Percentiles rank a stretch among this genome's conserved stretches.
Conservation (phyloP, 2,113 vertebrate genomes). For the Sminthopsis crassicaudata region DNA sequence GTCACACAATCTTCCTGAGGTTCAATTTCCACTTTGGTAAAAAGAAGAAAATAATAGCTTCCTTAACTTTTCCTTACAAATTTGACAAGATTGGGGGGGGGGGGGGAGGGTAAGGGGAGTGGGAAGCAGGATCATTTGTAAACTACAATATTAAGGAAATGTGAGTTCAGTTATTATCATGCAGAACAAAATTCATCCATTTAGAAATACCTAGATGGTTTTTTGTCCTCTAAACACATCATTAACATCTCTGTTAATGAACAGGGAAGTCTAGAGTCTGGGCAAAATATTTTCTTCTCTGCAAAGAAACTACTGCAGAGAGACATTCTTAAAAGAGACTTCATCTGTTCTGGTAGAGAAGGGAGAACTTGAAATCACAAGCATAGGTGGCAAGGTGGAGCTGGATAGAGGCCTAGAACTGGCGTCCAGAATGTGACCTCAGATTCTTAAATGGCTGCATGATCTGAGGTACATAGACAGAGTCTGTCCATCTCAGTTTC, state of each 20-base stretch:
- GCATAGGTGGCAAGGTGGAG: background rate
- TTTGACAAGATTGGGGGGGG: background rate
- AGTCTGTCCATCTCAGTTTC: background rate
- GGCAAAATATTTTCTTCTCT: background rate
- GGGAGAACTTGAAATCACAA: slow-evolving; percentile 12
- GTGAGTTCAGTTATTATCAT: background rate
- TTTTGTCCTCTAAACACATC: slow-evolving; percentile 40
- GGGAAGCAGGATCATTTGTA: background rate
- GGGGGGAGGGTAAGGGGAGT: background rate
- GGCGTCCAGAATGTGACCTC: background rate
- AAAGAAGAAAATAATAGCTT: background rate
- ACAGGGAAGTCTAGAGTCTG: slow-evolving; percentile 9
- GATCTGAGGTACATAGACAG: background rate
- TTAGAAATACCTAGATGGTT: slow-evolving; percentile 66
- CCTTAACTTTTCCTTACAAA: background rate
- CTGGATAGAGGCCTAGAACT: background rate
- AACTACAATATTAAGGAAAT: background rate
- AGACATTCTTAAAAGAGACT: slow-evolving; percentile 25
- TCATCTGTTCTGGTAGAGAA: slow-evolving; percentile 14
- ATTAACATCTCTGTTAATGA: slow-evolving; percentile 6
- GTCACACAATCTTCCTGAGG: background rate
- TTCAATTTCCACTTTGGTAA: background rate
- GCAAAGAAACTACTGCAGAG: slow-evolving; percentile 1
- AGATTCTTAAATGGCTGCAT: background rate
- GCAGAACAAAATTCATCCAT: slow-evolving; percentile 47